Base-by-base conservation (phyloP, 2,888 invertebrate species). In the Lamellibrachia satsuma region DNA sequence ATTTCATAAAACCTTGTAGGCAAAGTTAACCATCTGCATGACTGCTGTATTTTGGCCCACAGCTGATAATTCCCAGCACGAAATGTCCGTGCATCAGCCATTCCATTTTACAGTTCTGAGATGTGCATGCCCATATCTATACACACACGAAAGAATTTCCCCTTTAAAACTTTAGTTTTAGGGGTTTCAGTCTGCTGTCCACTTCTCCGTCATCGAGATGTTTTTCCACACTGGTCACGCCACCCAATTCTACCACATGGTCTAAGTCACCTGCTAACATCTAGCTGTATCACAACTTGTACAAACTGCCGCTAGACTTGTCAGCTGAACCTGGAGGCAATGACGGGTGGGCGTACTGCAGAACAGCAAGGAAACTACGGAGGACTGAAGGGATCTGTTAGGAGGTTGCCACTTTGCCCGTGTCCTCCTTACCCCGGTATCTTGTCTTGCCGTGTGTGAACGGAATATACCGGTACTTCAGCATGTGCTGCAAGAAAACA, bases 381-480 rank as follows among this genome's bases (percentile, higher is more conserved):
- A 22, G 75, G 75, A 75, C 75, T 75, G 75, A n/a, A 75, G 75
- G 15, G 75, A 75, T 15, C 75, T 75, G 75, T 75, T 75, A 75
- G 75, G 75, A 75, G 15, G 75, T 75, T n/a, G 75, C 75, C 75
- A 75, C 75, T n/a, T 75, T 75, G 75, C 75, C 22, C 75, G 75
- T 75, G 75, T 75, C 75, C 75, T 75, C 75, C 75, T 75, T 75
- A 9, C 94, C 94, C 91, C 96, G 95, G 97, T 99, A 99, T 97
- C 98, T 98, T 96, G 99, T 99, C 97, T 99, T 99, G 96, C 99
- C 99, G 96, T 98, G 98, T 92, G 99, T 99, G 97, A 99, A 99
- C 93, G 99, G 99, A 97, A 99, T 97, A 97, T 99, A 99, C 97
- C 98, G 98, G 97, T 99, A 99, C 97, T 98, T 99, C 96, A 99